Evolutionary conservation across 2,888 invertebrate species (phyloP).

Genomic region (Xestia sexstrigata): DNA sequence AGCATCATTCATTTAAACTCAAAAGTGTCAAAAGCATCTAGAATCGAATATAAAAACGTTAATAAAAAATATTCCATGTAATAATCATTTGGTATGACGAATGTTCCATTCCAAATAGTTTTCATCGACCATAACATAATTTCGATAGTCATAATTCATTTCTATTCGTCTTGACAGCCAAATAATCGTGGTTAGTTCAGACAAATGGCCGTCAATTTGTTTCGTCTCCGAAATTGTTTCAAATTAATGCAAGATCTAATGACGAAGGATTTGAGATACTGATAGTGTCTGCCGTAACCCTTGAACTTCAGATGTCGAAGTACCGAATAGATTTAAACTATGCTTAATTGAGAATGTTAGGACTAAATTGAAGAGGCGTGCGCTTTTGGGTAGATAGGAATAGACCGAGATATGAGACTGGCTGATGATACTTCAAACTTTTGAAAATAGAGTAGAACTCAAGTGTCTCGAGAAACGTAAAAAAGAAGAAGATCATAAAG

Average conservation of each 20-base stretch:
- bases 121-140: slow-evolving; percentile 62
- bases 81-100: slow-evolving; percentile 55
- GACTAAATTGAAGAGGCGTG: slow-evolving; percentile 28
- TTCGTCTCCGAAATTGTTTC: slow-evolving; percentile 72
- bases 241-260: slow-evolving; percentile 73
- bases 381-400: not conserved
- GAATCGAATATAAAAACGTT: slow-evolving; percentile 23
- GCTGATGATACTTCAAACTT: not conserved
- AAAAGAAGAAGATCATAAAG: not conserved
- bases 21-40: slow-evolving; percentile 29
- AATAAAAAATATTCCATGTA: slow-evolving; percentile 39
- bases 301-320: slow-evolving; percentile 71
- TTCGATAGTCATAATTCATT: slow-evolving; percentile 64
- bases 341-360: slow-evolving; percentile 62
- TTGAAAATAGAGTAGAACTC: not conserved
- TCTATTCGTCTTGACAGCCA: slow-evolving; percentile 64
- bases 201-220: slow-evolving; percentile 72
- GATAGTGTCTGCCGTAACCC: slow-evolving; percentile 73
- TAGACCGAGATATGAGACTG: not conserved
- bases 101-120: slow-evolving; percentile 61
- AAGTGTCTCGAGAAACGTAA: not conserved
- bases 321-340: slow-evolving; percentile 65
- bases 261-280: slow-evolving; percentile 69
- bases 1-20: slow-evolving; percentile 16
- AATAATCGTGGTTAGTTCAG: slow-evolving; percentile 65